Evolutionary conservation across 1,140 invertebrate species (phyloP).

Genomic region (Cherax quadricarinatus): DNA sequence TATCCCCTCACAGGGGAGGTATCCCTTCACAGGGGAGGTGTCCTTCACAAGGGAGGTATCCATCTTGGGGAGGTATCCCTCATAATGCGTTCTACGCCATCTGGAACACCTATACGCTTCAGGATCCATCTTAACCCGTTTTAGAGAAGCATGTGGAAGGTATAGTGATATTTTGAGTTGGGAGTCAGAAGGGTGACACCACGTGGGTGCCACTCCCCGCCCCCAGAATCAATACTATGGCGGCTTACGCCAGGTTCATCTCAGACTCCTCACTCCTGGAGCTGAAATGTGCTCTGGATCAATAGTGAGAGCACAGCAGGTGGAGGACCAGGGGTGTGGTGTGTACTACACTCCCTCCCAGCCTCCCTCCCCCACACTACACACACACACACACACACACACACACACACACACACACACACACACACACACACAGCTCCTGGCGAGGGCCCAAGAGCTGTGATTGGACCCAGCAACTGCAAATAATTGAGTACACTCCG

Average conservation of each 20-base stretch:
- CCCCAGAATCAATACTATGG: constrained; percentile 33
- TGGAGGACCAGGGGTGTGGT: background rate
- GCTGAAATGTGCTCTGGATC: constrained; percentile 20
- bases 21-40: no score
- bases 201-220: background rate
- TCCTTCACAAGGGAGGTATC: no score
- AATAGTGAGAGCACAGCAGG: constrained; percentile 26
- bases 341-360: background rate
- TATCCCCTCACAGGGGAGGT: no score
- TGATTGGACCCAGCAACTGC: no score
- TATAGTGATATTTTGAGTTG: constrained; percentile 23
- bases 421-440: background rate
- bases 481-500: no score
- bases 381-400: background rate
- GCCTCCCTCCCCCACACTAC: background rate
- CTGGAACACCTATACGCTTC: background rate
- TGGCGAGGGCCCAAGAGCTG: no score
- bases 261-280: background rate
- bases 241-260: constrained; percentile 40
- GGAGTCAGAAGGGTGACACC: constrained; percentile 7
- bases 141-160: background rate
- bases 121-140: no score
- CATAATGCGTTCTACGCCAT: no score
- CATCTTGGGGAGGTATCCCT: no score
- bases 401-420: background rate